Evolutionary conservation across 2,113 vertebrate species (phyloP).

Genomic region (Carollia perspicillata): DNA sequence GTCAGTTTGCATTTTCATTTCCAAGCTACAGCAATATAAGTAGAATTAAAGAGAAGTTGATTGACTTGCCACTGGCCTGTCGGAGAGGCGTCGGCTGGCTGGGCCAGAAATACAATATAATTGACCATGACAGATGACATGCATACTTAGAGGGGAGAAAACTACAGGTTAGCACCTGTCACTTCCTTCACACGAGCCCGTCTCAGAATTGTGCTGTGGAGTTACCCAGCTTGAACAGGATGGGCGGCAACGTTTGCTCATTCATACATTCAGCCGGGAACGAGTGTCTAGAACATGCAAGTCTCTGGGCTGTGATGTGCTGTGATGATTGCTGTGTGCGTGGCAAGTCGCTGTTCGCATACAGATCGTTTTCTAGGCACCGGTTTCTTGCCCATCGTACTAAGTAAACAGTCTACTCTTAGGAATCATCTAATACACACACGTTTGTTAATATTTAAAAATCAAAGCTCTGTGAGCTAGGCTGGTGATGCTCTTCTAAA

Average conservation of each 20-base stretch:
- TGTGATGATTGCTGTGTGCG: not conserved
- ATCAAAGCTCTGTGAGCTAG: not conserved
- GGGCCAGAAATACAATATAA: constrained; percentile 16
- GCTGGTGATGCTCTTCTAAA: constrained; percentile 31
- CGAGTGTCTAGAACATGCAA: not conserved
- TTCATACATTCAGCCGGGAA: not conserved
- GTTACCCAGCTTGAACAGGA: not conserved
- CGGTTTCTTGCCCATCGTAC: not conserved
- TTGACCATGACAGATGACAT: not conserved
- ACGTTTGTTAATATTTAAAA: constrained; percentile 37
- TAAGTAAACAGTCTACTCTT: not conserved
- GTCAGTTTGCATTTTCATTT: not conserved
- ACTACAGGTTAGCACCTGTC: not conserved
- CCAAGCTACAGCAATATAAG: not conserved
- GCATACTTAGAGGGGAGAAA: not conserved
- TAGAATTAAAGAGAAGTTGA: constrained; percentile 35
- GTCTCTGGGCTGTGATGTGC: not conserved
- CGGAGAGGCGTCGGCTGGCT: not conserved
- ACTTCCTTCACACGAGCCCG: not conserved
- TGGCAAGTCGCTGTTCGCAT: not conserved
- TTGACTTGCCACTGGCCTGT: not conserved
- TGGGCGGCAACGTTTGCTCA: not conserved
- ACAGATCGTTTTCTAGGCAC: not conserved
- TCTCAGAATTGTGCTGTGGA: not conserved
- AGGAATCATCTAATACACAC: not conserved